Base-by-base conservation (phyloP, 2,888 invertebrate genomes). In the Epirrita christyi region DNA sequence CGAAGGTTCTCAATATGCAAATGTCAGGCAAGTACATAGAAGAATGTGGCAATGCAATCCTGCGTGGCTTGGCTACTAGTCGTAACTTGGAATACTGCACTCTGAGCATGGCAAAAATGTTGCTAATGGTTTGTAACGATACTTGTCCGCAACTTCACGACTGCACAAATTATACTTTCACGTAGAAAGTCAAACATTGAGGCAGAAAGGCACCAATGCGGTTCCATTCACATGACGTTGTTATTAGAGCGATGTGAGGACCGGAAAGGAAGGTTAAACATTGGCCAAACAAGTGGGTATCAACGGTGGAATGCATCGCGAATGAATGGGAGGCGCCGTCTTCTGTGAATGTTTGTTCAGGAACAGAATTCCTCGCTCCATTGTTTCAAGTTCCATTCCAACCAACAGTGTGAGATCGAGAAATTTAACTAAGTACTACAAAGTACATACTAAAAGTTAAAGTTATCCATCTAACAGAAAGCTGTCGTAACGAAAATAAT, bases 121-220 rank as follows among this genome's bases (percentile, higher is more conserved):
- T 79, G 77, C 78, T 80, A 85, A 81, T 82, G 78, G 76, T 73
- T 77, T 73, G 76, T 78, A 79, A 80, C 75, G 75, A 77, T 76
- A 80, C 79, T 80, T 76, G 76, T 72, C 75, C 73, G 79, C 76
- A 72, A 74, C 77, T 75, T 68, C 72, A 72, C 73, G 73, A 75
- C 72, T 75, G 70, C 77, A 80, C 81, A 83, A 83, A 84, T 80
- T 81, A 82, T 83, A 87, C 87, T 88, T 88, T 87, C 89, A 79
- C 83, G 80, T 86, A 88, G 89, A 88, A 88, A 88, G 88, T 85
- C 78, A 82, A 85, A 85, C 83, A 86, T 85, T 82, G 50, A 50
- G 44, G 38, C 58, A 58, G 81, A 81, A 79, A 79, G 78, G 78
- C 71, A 79, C 76, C 71, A 73, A 75, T 75, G 76, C 73, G 73